Evolutionary conservation across 2,797 vertebrate genomes (phyloP).

Genomic region (Euthynnus affinis): DNA sequence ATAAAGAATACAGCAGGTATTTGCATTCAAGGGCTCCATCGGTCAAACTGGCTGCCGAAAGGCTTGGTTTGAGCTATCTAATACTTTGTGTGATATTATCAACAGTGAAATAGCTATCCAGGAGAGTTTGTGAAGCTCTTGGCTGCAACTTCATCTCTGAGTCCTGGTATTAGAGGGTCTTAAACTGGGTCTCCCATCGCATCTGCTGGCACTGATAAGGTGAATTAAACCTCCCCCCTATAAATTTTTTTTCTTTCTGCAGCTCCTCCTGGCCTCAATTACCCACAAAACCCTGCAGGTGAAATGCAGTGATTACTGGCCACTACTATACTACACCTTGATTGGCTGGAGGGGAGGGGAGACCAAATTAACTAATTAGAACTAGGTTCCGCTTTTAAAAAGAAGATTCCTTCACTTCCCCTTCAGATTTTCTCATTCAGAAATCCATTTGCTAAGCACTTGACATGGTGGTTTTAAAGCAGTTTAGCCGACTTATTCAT

Average conservation of each 20-base stretch:
- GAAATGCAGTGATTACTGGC: conserved; percentile 58
- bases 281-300: conserved; percentile 72
- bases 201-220: conserved; percentile 73
- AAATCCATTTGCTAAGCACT: conserved; percentile 9
- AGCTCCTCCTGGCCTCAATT: conserved; percentile 65
- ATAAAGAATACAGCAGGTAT: conserved; percentile 34
- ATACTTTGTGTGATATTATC: conserved; percentile 49
- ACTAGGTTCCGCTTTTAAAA: neutral
- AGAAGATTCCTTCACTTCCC: conserved; percentile 4
- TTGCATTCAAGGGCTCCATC: conserved; percentile 37
- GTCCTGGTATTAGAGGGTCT: conserved; percentile 51
- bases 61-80: conserved; percentile 20
- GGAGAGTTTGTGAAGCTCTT: conserved; percentile 53
- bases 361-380: conserved; percentile 53
- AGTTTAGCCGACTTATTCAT: neutral
- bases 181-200: conserved; percentile 50
- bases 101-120: conserved; percentile 46
- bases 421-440: conserved; percentile 7
- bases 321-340: conserved; percentile 36
- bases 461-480: conserved; percentile 13
- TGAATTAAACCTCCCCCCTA: conserved; percentile 55
- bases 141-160: conserved; percentile 38
- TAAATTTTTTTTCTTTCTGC: conserved; percentile 46
- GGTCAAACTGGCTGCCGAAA: conserved; percentile 14
- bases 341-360: conserved; percentile 38